A percentile compares a stretch with the other conserved stretches of the same genome.
Conservation (phyloP, 2,113 vertebrate species). For the Indicator maculatus region DNA sequence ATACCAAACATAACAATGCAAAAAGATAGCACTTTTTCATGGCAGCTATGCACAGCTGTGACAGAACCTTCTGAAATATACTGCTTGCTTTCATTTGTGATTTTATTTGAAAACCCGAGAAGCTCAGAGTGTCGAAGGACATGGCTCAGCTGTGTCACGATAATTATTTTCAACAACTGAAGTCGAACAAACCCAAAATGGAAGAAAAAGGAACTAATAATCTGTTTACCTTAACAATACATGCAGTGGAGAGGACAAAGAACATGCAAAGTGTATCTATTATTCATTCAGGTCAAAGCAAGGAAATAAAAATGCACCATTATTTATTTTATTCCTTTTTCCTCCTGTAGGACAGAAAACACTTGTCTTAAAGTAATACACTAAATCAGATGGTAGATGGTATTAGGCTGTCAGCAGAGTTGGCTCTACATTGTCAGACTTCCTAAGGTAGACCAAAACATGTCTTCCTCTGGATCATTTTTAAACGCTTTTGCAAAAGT, state of each 20-base stretch:
- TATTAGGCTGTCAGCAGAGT: background rate
- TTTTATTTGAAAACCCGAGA: background rate
- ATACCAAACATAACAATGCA: background rate
- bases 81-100: background rate
- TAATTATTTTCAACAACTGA: background rate
- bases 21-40: background rate
- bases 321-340: background rate
- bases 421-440: background rate
- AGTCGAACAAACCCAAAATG: background rate
- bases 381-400: background rate
- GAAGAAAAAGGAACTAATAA: background rate
- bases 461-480: background rate
- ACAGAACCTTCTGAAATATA: background rate
- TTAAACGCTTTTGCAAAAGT: conserved; percentile 1
- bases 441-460: background rate
- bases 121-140: background rate
- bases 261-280: background rate
- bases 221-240: background rate
- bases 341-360: background rate
- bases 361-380: background rate
- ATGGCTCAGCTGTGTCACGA: background rate
- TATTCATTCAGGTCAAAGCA: background rate
- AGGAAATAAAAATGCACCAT: background rate
- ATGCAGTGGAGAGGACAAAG: background rate
- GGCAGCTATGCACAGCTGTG: background rate